Base-by-base conservation (phyloP, 1,140 invertebrate genomes). In the Listronotus bonariensis region DNA sequence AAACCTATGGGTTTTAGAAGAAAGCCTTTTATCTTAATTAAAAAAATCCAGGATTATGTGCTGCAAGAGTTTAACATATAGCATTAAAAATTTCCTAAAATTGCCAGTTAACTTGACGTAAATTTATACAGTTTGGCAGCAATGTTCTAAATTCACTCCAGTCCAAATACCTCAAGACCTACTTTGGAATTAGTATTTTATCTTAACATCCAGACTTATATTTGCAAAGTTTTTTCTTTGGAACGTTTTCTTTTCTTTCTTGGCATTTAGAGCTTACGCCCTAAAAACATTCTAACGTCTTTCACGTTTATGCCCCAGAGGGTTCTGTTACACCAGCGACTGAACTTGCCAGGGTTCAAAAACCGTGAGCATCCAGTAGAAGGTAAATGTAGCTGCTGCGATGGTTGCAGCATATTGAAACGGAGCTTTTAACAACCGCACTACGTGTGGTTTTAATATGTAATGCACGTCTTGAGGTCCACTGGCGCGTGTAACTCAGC, bases 351-450 rank as follows among this genome's bases (percentile, higher is more conserved):
- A 40, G 18, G 15, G 20, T 26, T 36, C 41, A 62, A 62, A 26
- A 34, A 40, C 32, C 52, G 52, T 32, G 53, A 64, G 53, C 49
- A 55, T 60, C 52, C 59, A 67, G 41, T 55, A 53, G 59, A 67
- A 61, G 48, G 68, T 67, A 67, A 69, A 69, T 60, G 68, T 60
- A 61, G 68, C 48, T 43, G 55, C 40, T 59, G 12, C 48, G 55
- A 71, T 65, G 63, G 26, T 42, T 45, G 46, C 57, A 65, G 70
- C 70, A 72, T 72, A 72, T 69, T 53, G 68, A 72, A 72, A 63
- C 41, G 58, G 59, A 60, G 65, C 65, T 66, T 68, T 71, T 71
- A 69, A 62, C 67, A 56, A 62, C 61, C 41, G 46, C 46, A 53
- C 40, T 56, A 67, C 58, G 59, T 52, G 48, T 20, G 38, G 54